Percentiles rank a stretch among this genome's conserved stretches.
phyloP scores from a whole-genome alignment of 2,113 vertebrate genomes.

The Psephotus haematonotus region DNA sequence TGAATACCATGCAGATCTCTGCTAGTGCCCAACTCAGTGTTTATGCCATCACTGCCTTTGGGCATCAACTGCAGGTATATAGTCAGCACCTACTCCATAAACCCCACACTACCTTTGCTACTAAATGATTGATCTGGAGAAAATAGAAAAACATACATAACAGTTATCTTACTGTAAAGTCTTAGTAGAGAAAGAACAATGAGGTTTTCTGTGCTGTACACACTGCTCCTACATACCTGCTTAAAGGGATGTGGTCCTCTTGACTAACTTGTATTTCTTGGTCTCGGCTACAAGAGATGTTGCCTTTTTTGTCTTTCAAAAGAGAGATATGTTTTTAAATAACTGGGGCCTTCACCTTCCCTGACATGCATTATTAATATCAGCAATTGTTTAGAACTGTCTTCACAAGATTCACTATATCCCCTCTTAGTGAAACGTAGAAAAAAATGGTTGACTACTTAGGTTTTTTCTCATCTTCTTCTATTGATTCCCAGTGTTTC shows the following conservation, averaged over 20 bases:
- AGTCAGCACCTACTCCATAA: not conserved
- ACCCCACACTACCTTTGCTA: not conserved
- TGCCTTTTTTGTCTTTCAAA: not conserved
- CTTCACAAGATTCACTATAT: not conserved
- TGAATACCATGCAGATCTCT: not conserved
- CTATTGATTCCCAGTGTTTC: not conserved
- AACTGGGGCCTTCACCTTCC: not conserved
- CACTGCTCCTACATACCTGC: not conserved
- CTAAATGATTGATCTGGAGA: not conserved
- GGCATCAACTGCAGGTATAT: not conserved
- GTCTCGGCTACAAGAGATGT: not conserved
- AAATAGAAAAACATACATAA: not conserved
- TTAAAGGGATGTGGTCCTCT: not conserved
- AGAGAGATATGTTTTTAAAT: not conserved
- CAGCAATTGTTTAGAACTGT: not conserved
- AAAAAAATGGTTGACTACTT: not conserved
- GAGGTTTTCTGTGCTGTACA: not conserved
- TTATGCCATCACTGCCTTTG: not conserved
- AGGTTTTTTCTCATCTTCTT: not conserved
- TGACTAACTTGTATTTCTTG: not conserved
- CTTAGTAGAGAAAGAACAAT: not conserved
- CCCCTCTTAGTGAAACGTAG: not conserved
- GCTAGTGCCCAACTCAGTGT: not conserved
- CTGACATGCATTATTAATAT: not conserved
- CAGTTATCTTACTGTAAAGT: not conserved